Evolutionary conservation across 2,797 vertebrate species (phyloP).

Genomic region (Parotocinclus haroldoi): DNA sequence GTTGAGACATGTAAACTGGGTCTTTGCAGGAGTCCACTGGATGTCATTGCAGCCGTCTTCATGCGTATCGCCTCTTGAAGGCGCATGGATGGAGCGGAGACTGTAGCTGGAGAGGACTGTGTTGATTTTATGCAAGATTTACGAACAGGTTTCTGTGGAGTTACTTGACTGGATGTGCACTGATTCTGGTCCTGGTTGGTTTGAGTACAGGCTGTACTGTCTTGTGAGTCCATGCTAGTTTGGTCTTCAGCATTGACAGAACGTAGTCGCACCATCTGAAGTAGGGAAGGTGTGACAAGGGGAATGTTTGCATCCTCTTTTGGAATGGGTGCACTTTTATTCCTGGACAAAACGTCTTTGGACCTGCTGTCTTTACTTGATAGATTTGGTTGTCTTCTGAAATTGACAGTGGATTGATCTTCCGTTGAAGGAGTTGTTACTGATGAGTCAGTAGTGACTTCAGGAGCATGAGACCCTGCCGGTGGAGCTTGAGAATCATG

Average conservation of each 20-base stretch:
- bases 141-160: constrained; percentile 86
- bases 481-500: constrained; percentile 29
- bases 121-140: constrained; percentile 76
- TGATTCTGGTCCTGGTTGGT: constrained; percentile 46
- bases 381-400: constrained; percentile 63
- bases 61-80: constrained; percentile 85
- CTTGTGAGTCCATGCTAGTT: constrained; percentile 45
- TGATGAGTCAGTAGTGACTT: constrained; percentile 30
- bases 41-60: constrained; percentile 80
- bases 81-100: constrained; percentile 65
- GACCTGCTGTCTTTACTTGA: constrained; percentile 58
- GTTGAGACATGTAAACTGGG: constrained; percentile 54
- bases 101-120: constrained; percentile 55
- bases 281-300: constrained; percentile 89
- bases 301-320: constrained; percentile 88
- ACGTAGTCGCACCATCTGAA: constrained; percentile 94
- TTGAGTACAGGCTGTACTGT: constrained; percentile 48
- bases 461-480: constrained; percentile 18
- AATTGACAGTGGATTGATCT: constrained; percentile 57
- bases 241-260: constrained; percentile 76
- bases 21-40: constrained; percentile 61
- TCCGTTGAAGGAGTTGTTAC: constrained; percentile 55
- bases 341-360: constrained; percentile 71
- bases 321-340: constrained; percentile 71
- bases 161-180: constrained; percentile 52